Conservation (phyloP, 2,113 vertebrate species). For the Collichthys lucidus region DNA sequence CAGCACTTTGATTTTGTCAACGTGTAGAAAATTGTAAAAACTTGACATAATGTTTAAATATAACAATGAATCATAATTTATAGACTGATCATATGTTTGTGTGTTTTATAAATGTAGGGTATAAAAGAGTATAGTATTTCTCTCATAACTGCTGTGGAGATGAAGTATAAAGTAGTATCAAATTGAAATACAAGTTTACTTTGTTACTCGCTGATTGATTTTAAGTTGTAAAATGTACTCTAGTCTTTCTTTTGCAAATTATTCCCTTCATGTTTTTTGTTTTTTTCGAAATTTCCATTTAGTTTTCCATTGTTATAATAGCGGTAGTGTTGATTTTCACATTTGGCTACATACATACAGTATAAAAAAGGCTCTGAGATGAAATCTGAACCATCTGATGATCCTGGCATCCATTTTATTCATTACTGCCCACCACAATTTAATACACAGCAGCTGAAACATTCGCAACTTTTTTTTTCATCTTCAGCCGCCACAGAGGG, state of each 20-base stretch:
- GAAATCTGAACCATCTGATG: slow-evolving; percentile 9
- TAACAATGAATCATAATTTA: background rate
- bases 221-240: background rate
- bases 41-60: background rate
- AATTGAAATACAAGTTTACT: background rate
- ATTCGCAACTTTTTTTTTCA: slow-evolving; percentile 53
- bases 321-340: background rate
- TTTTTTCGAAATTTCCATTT: background rate
- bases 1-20: background rate
- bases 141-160: background rate
- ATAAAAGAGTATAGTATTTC: background rate
- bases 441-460: slow-evolving; percentile 63
- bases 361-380: slow-evolving; percentile 2
- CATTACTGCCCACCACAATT: slow-evolving; percentile 62
- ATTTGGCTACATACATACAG: background rate
- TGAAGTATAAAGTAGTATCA: background rate
- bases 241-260: background rate
- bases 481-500: slow-evolving; percentile 47
- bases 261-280: background rate
- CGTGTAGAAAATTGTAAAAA: background rate
- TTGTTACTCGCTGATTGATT: too few species aligned
- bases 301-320: background rate
- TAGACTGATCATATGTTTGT: background rate
- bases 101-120: background rate
- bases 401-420: slow-evolving; percentile 50